Base-by-base conservation (phyloP, 1,140 invertebrate species). In the Coptotermes formosanus region DNA sequence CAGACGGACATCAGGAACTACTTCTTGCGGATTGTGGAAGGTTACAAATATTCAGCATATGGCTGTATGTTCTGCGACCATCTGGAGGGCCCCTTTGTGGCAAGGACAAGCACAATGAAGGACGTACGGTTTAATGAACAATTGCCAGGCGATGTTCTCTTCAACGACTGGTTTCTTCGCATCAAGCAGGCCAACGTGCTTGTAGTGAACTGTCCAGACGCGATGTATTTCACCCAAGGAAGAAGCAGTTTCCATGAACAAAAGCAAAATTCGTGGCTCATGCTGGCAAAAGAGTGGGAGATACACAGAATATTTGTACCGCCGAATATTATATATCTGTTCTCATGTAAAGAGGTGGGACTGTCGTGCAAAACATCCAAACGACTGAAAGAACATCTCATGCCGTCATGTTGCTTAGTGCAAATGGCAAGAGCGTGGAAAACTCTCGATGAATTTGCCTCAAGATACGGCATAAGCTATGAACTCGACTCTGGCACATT, bases 41-140 rank as follows among this genome's bases (percentile, higher is more conserved):
- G 90, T 0, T 91, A 91, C 86, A 88, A 88, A 52, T 86, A 87
- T 83, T 90, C 90, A 7, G 81, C 87, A 19, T 85, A 88, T n/a
- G 90, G 89, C 82, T 91, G 90, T 82, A 89, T 90, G 87, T 89
- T 89, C 86, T 90, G 90, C 88, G 90, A 90, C 86, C 88, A 89
- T 52, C 82, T 90, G 16, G 86, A 87, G 64, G 89, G 88, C 14
- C 89, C 90, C 21, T 90, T 91, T 88, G 82, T 90, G 4, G 87
- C 88, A 0, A 87, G 45, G 30, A 89, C 87, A 38, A 38, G 83
- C 14, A 38, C 86, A n/a, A n/a, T 89, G 21, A 85, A 52, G 38
- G 38, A 87, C 19, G 85, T 87, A 38, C 84, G 82, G 25, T 88
- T 90, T 30, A 88, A 88, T 82, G 82, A 83, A 38, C 38, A 85